Evolutionary conservation across 2,888 invertebrate genomes (phyloP).

Genomic region (Parelbella ahira): DNA sequence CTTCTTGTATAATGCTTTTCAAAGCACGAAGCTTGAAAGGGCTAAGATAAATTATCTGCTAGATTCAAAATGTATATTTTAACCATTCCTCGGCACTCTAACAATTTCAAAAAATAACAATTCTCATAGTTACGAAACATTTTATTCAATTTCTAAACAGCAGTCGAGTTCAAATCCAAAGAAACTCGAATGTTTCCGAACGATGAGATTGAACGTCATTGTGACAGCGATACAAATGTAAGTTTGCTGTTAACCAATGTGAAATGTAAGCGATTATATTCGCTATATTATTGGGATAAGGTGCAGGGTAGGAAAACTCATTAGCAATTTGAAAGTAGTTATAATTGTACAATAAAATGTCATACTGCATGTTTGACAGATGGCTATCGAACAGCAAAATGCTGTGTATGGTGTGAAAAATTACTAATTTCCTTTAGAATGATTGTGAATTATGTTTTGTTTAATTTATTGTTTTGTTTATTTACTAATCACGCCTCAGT

Average conservation of each 20-base stretch:
- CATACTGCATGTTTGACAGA: conserved; percentile 58
- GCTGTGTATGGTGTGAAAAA: conserved; percentile 40
- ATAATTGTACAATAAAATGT: conserved; percentile 41
- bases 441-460: too few relatives aligned
- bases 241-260: background rate
- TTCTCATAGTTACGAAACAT: conserved; percentile 21
- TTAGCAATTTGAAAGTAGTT: conserved; percentile 15
- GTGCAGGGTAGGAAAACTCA: conserved; percentile 27
- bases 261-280: conserved; percentile 6
- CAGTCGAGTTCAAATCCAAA: conserved; percentile 19
- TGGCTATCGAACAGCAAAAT: conserved; percentile 49
- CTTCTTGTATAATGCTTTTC: too few relatives aligned
- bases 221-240: conserved; percentile 25
- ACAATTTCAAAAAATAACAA: too few relatives aligned
- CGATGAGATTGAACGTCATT: conserved; percentile 25
- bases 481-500: too few relatives aligned
- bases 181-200: conserved; percentile 20
- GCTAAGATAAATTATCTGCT: too few relatives aligned
- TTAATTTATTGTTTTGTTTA: too few relatives aligned
- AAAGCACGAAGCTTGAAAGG: too few relatives aligned
- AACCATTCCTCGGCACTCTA: too few relatives aligned
- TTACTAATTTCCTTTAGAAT: too few relatives aligned
- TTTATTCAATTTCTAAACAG: conserved; percentile 24
- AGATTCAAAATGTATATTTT: too few relatives aligned
- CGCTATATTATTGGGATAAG: conserved; percentile 7